A percentile compares a stretch with the other conserved stretches of the same genome.
phyloP scores from a whole-genome alignment of 2,888 invertebrate species.

The Thecophora atra region DNA sequence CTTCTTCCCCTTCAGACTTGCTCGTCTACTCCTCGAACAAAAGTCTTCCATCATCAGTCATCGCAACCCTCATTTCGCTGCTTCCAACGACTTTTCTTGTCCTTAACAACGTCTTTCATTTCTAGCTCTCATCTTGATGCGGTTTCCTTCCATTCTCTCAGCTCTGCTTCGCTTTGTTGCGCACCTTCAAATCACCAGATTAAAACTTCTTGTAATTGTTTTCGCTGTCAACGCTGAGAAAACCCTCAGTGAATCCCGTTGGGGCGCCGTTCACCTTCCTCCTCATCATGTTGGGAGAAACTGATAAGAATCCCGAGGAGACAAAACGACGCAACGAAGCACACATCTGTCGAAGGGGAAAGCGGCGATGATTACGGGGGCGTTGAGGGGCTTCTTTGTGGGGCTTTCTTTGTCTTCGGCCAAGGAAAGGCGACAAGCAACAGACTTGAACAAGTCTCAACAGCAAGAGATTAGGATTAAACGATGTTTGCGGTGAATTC shows the following conservation, averaged over 20 bases:
- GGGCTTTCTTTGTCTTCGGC: neutral
- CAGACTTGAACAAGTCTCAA: constrained; percentile 6
- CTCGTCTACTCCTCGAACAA: no score
- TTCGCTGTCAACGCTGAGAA: neutral
- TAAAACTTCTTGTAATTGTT: constrained; percentile 12
- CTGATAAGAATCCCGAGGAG: neutral
- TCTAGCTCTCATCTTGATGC: no score
- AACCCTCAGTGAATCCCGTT: neutral
- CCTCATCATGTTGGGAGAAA: neutral
- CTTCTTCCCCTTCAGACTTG: no score
- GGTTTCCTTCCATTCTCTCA: no score
- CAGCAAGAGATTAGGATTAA: constrained; percentile 25
- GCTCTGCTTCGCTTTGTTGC: neutral
- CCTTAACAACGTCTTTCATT: no score
- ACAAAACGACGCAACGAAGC: neutral
- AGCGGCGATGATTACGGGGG: neutral
- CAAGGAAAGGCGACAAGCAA: neutral
- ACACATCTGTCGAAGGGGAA: no score
- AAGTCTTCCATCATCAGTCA: no score
- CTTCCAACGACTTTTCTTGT: no score
- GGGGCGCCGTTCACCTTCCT: neutral
- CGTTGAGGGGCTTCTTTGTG: neutral
- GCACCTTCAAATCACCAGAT: neutral
- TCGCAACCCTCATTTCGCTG: no score
- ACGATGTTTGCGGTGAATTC: constrained; percentile 20